phyloP scores from a whole-genome alignment of 2,797 vertebrate genomes.

The Anniella stebbinsi region DNA sequence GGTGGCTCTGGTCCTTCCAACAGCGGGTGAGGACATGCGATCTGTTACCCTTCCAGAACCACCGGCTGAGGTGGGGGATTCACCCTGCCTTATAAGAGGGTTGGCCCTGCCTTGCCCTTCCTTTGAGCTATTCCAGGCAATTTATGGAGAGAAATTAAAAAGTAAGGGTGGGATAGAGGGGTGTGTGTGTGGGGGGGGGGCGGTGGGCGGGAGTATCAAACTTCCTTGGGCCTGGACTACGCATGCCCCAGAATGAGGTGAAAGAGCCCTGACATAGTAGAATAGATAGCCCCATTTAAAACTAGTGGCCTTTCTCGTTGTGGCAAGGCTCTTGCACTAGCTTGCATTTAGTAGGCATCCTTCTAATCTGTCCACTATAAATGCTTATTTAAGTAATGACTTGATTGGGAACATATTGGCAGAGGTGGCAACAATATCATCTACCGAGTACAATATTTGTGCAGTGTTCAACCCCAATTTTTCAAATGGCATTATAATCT shows the following conservation, averaged over 20 bases:
- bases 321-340: background rate
- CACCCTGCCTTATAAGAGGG: no score
- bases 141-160: background rate
- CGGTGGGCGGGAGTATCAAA: background rate
- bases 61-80: no score
- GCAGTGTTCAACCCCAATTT: background rate
- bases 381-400: slow-evolving; percentile 40
- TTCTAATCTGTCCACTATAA: slow-evolving; percentile 17
- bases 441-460: slow-evolving; percentile 28
- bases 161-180: background rate
- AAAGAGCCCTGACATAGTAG: background rate
- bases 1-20: no score
- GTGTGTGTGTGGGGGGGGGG: no score
- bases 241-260: background rate
- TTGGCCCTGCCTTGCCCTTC: background rate
- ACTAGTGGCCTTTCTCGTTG: background rate
- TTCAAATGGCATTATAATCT: slow-evolving; percentile 31
- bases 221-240: background rate
- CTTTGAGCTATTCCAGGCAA: background rate
- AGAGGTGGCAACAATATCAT: slow-evolving; percentile 10
- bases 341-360: slow-evolving; percentile 4
- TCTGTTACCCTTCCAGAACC: no score
- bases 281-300: background rate
- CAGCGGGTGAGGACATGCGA: no score
- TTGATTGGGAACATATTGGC: slow-evolving; percentile 57